These are phyloP conservation scores for Chaetorhynchus papuensis DNA, from an alignment of 2,113 vertebrate species.

Conservation along the genomic window DNA sequence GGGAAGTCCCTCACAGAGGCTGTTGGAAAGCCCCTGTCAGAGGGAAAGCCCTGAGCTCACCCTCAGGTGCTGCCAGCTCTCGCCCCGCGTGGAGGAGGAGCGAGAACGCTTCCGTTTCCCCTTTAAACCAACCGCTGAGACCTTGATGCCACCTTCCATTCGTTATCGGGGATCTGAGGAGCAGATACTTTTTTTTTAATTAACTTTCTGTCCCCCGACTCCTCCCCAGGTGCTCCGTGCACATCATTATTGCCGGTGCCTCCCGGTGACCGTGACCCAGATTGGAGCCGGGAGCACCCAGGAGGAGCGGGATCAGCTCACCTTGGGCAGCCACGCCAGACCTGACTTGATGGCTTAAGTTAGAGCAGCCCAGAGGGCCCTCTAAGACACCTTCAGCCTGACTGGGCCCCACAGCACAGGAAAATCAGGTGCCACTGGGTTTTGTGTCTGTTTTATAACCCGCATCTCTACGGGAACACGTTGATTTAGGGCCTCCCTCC, in stretches of 20 bases:
- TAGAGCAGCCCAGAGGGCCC: background rate
- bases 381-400: background rate
- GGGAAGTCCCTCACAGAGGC: background rate
- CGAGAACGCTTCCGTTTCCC: background rate
- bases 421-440: background rate
- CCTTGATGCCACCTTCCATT: background rate
- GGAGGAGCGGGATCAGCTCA: background rate
- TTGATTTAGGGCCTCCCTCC: background rate
- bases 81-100: rapidly evolving
- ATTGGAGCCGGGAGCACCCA: background rate
- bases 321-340: background rate
- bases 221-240: background rate
- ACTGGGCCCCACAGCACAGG: background rate
- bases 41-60: background rate
- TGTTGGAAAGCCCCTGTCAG: background rate
- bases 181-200: conserved; percentile 39
- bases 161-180: background rate
- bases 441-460: background rate
- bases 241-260: background rate
- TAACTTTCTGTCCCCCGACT: conserved; percentile 51
- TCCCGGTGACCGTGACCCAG: conserved; percentile 34
- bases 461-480: background rate
- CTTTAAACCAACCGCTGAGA: background rate
- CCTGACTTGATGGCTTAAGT: conserved; percentile 17
- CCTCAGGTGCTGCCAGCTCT: background rate